phyloP scores from a whole-genome alignment of 2,113 vertebrate genomes.

The Notechis scutatus region DNA sequence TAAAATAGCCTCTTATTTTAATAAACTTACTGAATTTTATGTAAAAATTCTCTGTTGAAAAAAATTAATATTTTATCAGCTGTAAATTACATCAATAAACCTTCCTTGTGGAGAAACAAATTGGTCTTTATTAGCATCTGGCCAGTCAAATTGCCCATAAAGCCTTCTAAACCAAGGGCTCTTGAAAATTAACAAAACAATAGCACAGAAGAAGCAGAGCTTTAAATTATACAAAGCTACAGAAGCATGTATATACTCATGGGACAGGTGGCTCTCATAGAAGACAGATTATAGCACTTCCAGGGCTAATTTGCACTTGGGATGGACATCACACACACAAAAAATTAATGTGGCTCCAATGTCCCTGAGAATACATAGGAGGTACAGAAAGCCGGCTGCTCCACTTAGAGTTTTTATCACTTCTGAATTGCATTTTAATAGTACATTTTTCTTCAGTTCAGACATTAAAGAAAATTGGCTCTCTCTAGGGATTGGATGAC shows the following conservation, averaged over 20 bases:
- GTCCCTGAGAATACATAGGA: conserved; percentile 76
- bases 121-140: conserved; percentile 32
- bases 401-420: conserved; percentile 77
- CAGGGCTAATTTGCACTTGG: conserved; percentile 80
- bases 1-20: not conserved
- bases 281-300: conserved; percentile 80
- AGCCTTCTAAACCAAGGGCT: conserved; percentile 26
- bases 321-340: conserved; percentile 74
- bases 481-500: conserved; percentile 67
- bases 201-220: conserved; percentile 53
- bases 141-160: conserved; percentile 22
- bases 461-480: conserved; percentile 80
- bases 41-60: conserved; percentile 32
- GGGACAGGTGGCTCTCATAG: conserved; percentile 72
- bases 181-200: conserved; percentile 45
- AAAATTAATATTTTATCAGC: conserved; percentile 17
- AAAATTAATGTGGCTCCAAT: conserved; percentile 79
- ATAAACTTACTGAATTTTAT: conserved; percentile 4
- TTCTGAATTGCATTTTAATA: conserved; percentile 83
- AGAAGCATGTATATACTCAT: conserved; percentile 67
- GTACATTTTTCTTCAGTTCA: conserved; percentile 81
- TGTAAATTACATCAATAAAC: not conserved
- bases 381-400: conserved; percentile 74
- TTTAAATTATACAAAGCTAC: conserved; percentile 66
- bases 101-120: conserved; percentile 26